These are phyloP conservation scores for Eudyptes chrysolophus DNA, from an alignment of 2,113 vertebrate species.

Conservation along the genomic window DNA sequence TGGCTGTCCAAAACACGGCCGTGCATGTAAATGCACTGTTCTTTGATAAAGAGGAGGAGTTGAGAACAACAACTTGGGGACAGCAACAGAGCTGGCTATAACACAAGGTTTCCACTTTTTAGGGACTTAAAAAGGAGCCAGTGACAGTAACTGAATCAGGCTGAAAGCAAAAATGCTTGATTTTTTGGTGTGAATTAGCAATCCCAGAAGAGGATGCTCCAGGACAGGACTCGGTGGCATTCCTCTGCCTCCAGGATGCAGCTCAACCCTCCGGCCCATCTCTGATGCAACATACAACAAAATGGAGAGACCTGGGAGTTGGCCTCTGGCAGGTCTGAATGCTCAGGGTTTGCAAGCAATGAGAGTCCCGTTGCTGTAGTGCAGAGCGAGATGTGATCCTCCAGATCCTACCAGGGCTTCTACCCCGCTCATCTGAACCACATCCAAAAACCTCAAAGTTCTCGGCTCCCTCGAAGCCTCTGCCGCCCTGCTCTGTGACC, in stretches of 20 bases:
- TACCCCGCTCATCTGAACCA: rapidly evolving
- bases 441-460: background rate
- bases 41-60: background rate
- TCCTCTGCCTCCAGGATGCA: background rate
- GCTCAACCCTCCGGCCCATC: rapidly evolving
- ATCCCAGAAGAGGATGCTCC: background rate
- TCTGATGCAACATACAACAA: background rate
- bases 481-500: rapidly evolving
- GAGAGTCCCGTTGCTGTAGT: background rate
- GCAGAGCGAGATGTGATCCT: background rate
- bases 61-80: background rate
- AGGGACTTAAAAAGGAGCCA: background rate
- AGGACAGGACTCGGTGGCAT: background rate
- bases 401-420: background rate
- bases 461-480: background rate
- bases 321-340: background rate
- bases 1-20: background rate
- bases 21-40: background rate
- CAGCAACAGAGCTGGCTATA: background rate
- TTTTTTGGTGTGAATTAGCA: background rate
- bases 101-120: background rate
- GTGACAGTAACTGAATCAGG: background rate
- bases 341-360: background rate
- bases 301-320: background rate
- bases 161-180: background rate